phyloP scores from a whole-genome alignment of 2,113 vertebrate species.

The Gymnarchus niloticus region DNA sequence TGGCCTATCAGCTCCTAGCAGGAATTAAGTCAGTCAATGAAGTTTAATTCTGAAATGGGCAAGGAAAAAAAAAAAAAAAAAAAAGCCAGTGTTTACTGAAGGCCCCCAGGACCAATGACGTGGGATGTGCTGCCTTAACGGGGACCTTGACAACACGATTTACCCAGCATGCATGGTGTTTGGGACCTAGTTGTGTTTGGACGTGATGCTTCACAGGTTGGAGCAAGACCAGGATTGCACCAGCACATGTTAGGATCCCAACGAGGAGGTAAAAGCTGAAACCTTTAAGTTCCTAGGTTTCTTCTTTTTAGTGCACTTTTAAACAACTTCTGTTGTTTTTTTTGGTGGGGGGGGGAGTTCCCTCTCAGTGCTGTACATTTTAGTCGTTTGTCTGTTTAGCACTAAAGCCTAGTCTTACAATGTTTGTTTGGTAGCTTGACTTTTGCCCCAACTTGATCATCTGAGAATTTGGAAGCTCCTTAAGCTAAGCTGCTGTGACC shows the following conservation, averaged over 20 bases:
- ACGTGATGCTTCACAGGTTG: not conserved
- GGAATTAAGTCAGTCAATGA: not conserved
- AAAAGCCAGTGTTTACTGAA: not conserved
- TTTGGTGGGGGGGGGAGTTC: not conserved
- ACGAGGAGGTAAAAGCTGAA: not conserved
- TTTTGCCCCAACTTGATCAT: not conserved
- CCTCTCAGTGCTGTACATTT: not conserved
- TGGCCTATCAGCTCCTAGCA: not conserved
- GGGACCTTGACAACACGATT: no score
- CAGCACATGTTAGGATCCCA: not conserved
- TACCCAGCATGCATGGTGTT: not conserved
- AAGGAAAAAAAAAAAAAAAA: not conserved
- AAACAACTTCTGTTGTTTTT: not conserved
- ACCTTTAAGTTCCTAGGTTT: not conserved
- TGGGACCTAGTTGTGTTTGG: not conserved
- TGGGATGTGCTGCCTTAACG: not conserved
- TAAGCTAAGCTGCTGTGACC: conserved; percentile 16
- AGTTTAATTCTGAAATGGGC: not conserved
- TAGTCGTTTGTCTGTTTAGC: not conserved
- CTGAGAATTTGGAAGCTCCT: not conserved
- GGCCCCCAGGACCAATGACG: not conserved
- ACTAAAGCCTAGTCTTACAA: not conserved
- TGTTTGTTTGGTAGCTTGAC: not conserved
- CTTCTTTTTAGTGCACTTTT: not conserved
- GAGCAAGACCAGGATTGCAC: not conserved